Base-by-base conservation (phyloP, 2,113 vertebrate genomes). In the Chaenogobius annularis region DNA sequence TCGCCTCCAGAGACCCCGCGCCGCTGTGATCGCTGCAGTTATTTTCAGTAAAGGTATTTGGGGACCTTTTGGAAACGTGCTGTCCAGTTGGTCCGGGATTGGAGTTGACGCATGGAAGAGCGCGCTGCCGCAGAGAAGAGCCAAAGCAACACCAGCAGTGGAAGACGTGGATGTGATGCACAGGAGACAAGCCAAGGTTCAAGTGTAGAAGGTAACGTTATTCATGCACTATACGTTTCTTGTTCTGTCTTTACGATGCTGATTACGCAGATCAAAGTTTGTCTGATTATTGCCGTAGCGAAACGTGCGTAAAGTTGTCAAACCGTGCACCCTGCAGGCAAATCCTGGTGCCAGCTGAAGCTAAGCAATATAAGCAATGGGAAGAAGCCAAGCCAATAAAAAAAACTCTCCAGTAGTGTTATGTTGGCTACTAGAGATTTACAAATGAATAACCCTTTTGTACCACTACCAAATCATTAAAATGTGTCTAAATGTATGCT, bases 141-240 rank as follows among this genome's bases (percentile, higher is more conserved):
- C 13, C 2, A 5, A 31, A 23, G 55, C 55, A 70, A 70, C 68
- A 52, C 19, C 66, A 9, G 66, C 63, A 22, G 50, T 6, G 12
- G 66, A 55, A 83, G 74, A 62, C 72, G 19, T 81, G 73, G 67
- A 72, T 82, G 88, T 79, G 78, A 90, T 88, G 87, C 79, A 79
- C 43, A 5, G 1, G 68, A 40, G 52, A 79, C 44, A 80, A 80
- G 73, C 79, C 83, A 80, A 83, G 87, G 15, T 89, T 77, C 56
- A 73, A 83, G 74, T 81, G 68, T 43, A 74, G 23, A 61, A 90
- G 88, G 85, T 91, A 88, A 52, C 1, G 5, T 52, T 58, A 17
- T 23, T 50, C 12, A 48, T 52, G 40, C 47, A 8, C 31, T 1
- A 15, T 14, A 13, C 50, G 44, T 52, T 44, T 75, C 47, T 9